These are phyloP conservation scores for Rousettus madagascariensis DNA, from an alignment of 2,797 vertebrate species.

Conservation along the genomic window DNA sequence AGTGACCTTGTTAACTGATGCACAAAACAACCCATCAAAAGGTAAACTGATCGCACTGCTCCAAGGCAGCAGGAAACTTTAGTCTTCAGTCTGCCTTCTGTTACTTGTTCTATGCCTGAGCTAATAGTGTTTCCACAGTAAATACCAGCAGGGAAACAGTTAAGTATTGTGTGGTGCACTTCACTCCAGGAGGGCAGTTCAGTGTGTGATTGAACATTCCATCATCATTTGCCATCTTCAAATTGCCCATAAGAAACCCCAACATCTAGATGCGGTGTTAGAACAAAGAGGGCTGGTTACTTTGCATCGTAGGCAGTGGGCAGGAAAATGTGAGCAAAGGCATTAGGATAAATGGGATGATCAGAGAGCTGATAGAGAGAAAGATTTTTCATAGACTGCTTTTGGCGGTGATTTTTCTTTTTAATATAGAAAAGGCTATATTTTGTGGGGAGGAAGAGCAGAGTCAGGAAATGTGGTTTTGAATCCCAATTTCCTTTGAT, in stretches of 20 bases:
- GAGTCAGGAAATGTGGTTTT: constrained; percentile 45
- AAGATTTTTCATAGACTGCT: constrained; percentile 46
- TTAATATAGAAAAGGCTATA: constrained; percentile 30
- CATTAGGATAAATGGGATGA: constrained; percentile 67
- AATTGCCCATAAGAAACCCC: constrained; percentile 64
- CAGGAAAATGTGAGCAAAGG: constrained; percentile 51
- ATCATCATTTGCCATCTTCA: constrained; percentile 68
- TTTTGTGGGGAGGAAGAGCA: background rate
- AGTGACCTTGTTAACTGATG: constrained; percentile 61
- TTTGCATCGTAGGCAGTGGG: constrained; percentile 41
- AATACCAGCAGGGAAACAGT: constrained; percentile 40
- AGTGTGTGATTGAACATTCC: constrained; percentile 60
- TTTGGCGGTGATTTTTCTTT: constrained; percentile 56
- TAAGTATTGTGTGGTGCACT: constrained; percentile 35
- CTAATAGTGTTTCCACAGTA: background rate
- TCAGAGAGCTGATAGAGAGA: constrained; percentile 25
- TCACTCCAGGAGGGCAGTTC: constrained; percentile 57
- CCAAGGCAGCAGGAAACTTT: constrained; percentile 28
- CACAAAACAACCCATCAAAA: constrained; percentile 61
- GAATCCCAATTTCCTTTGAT: constrained; percentile 36
- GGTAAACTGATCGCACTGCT: constrained; percentile 61
- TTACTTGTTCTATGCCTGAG: background rate
- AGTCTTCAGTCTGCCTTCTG: constrained; percentile 60
- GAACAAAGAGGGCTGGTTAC: constrained; percentile 58
- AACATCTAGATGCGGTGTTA: constrained; percentile 34